These are phyloP conservation scores for Pterobdella sp. DNA, from an alignment of 2,888 invertebrate species.

Conservation along the genomic window DNA sequence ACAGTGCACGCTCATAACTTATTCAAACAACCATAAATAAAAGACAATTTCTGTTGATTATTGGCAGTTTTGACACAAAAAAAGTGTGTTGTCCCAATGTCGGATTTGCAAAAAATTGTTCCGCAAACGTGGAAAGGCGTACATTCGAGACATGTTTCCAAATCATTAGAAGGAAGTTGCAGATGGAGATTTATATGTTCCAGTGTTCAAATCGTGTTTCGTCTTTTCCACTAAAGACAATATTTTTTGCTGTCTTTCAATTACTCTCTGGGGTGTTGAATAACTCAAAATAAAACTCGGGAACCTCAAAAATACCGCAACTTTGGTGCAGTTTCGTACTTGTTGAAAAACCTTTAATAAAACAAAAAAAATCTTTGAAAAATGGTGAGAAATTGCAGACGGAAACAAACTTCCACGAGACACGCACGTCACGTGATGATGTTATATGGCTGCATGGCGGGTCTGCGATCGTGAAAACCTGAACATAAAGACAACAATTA, in stretches of 20 bases:
- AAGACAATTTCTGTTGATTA: too few relatives aligned
- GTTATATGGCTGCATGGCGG: constrained; percentile 11
- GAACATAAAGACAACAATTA: too few relatives aligned
- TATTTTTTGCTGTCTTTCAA: neutral
- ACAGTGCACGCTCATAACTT: too few relatives aligned
- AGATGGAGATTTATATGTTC: neutral
- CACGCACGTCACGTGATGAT: constrained; percentile 1
- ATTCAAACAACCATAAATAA: neutral
- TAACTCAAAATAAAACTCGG: neutral
- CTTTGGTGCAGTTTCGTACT: neutral
- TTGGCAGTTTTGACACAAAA: too few relatives aligned
- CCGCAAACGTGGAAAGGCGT: too few relatives aligned
- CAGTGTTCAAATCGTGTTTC: neutral
- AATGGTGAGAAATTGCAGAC: neutral
- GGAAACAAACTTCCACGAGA: neutral
- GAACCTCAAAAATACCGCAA: neutral
- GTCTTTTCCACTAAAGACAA: neutral
- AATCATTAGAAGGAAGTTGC: neutral
- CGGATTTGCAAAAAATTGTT: too few relatives aligned
- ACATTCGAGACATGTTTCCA: neutral
- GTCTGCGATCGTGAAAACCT: too few relatives aligned
- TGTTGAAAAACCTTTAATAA: neutral
- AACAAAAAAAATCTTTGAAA: neutral
- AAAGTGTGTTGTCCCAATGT: too few relatives aligned
- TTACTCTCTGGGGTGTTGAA: neutral